These are phyloP conservation scores for Pachydiplax longipennis DNA, from an alignment of 2,888 invertebrate species.

Conservation along the genomic window DNA sequence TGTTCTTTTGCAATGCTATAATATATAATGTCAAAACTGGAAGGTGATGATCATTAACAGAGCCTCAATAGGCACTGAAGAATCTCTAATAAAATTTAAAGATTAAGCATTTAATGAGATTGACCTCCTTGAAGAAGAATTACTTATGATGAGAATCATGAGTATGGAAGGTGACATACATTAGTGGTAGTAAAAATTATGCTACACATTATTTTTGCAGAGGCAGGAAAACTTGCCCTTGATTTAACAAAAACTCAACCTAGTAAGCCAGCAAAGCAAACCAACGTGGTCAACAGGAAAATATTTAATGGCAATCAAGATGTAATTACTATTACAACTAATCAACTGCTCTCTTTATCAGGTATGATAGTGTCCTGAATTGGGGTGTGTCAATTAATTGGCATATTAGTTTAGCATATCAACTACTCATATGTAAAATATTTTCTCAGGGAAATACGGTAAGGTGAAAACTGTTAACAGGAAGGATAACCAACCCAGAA, in stretches of 20 bases:
- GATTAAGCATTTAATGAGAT: no score
- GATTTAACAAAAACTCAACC: constrained; percentile 64
- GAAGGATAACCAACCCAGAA: constrained; percentile 5
- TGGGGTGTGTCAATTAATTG: background rate
- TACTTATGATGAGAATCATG: no score
- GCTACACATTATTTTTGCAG: constrained; percentile 57
- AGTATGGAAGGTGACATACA: no score
- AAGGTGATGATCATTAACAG: no score
- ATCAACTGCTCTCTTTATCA: constrained; percentile 61
- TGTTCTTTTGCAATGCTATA: no score
- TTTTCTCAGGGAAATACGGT: constrained; percentile 5
- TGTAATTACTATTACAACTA: constrained; percentile 64
- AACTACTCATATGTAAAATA: background rate
- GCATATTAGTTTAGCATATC: background rate
- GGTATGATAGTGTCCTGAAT: constrained; percentile 51
- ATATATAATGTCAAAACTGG: no score
- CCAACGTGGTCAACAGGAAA: constrained; percentile 50
- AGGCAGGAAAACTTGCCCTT: constrained; percentile 79
- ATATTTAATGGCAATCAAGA: constrained; percentile 58
- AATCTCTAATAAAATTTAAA: no score
- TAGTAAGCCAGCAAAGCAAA: constrained; percentile 46
- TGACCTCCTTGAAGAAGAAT: no score
- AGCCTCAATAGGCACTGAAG: no score
- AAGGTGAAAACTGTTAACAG: constrained; percentile 23
- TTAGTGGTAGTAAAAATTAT: no score